Evolutionary conservation across 2,797 vertebrate species (phyloP), one percentile per base, ranked within the genome.

Genomic region (Gephyroberyx darwinii): DNA sequence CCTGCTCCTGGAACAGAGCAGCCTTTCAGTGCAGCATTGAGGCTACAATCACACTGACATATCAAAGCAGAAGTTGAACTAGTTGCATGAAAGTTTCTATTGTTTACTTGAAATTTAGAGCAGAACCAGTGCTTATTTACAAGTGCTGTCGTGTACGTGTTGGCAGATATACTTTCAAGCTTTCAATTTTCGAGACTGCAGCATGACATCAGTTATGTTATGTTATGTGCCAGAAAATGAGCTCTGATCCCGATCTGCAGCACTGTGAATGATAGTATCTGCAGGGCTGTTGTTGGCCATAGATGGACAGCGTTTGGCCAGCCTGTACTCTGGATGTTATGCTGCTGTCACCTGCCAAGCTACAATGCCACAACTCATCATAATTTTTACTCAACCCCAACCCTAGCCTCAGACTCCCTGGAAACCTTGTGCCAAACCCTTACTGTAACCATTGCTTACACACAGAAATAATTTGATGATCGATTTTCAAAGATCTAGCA

Each of bases 61-160:
- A 63, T 65, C 65, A 68, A 51, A 77, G 58, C 69, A 81, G 69
- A 78, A 39, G 45, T 82, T 48, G 60, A 59, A 45, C 8, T 5
- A 61, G 33, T 47, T 20, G 22, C 14, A 61, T 30, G 4, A 47
- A 50, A 3, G 47, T 50, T 20, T 50, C 47, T n/a, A n/a, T 20
- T n/a, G 41, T 16, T 12, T 43, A 12, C 41, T 43, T 35, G 4
- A 12, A 51, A 19, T 35, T 58, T 12, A 64, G 67, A 65, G 48
- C 17, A 54, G 33, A 61, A 16, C 22, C 31, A 17, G 43, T 12
- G 19, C 20, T 43, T 22, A 20, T 47, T 14, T 35, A 14, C 31
- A 14, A 53, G 41, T 9, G 39, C 8, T 41, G 10, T 13, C 3
- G 26, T 26, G 26, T 26, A 26, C 26, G 2, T 26, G 26, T 26